These are phyloP conservation scores for Tragopan temminckii DNA, from an alignment of 2,797 vertebrate genomes.

Conservation along the genomic window DNA sequence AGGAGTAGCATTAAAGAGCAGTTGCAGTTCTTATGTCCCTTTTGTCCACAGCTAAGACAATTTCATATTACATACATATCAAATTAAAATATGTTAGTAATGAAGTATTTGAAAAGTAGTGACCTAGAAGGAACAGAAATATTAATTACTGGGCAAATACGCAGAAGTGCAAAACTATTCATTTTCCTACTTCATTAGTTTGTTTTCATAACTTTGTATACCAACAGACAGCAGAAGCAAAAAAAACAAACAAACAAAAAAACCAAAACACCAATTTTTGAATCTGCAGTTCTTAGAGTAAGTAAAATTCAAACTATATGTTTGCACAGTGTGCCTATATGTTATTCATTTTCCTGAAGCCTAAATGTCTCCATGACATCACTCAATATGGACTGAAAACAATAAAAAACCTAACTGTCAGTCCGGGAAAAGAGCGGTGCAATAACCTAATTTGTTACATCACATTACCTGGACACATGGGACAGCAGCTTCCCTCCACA, in stretches of 20 bases:
- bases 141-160: background rate
- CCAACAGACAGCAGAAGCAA: background rate
- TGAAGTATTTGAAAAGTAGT: background rate
- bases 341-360: background rate
- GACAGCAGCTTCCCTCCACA: slow-evolving; percentile 90
- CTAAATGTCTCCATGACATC: background rate
- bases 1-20: background rate
- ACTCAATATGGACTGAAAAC: background rate
- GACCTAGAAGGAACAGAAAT: background rate
- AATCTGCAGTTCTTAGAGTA: background rate
- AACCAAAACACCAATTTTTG: background rate
- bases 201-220: slow-evolving; percentile 13
- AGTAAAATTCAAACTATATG: background rate
- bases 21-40: background rate
- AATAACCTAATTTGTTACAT: background rate
- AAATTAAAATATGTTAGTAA: slow-evolving; percentile 28
- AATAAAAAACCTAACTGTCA: background rate
- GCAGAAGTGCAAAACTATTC: background rate
- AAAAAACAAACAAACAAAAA: background rate
- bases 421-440: background rate
- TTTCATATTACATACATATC: background rate
- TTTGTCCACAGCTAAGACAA: background rate
- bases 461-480: slow-evolving; percentile 88
- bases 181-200: background rate
- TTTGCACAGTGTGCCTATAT: background rate